These are phyloP conservation scores for Pemphredon lugubris DNA, from an alignment of 2,888 invertebrate genomes.

Conservation along the genomic window DNA sequence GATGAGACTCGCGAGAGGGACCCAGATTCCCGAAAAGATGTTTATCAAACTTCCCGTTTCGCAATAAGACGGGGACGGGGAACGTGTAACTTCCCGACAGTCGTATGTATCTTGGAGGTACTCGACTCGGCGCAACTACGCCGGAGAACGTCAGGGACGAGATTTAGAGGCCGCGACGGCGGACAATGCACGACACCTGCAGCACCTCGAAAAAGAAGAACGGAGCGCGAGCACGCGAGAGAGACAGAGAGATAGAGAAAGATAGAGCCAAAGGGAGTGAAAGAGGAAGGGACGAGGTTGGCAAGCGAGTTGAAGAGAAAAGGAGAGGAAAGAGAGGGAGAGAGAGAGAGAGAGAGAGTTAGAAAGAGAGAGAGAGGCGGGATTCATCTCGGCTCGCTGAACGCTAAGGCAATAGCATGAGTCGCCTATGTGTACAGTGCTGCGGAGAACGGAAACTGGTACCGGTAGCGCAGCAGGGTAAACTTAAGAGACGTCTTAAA, in stretches of 20 bases:
- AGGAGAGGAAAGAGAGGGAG: constrained; percentile 8
- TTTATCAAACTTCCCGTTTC: constrained; percentile 57
- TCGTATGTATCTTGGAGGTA: constrained; percentile 71
- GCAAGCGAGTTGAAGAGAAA: constrained; percentile 11
- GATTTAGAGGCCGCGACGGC: constrained; percentile 76
- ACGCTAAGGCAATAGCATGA: constrained; percentile 36
- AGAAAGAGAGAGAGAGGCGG: constrained; percentile 6
- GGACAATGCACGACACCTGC: constrained; percentile 79
- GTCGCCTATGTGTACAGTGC: constrained; percentile 45
- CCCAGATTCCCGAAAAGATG: constrained; percentile 64
- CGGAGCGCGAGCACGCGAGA: constrained; percentile 13
- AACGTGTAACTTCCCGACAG: constrained; percentile 67
- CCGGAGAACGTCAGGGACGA: constrained; percentile 71
- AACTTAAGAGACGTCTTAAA: constrained; percentile 54
- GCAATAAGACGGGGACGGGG: constrained; percentile 60
- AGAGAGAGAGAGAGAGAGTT: constrained; percentile 4
- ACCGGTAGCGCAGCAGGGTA: constrained; percentile 54
- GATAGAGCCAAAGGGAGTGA: constrained; percentile 14
- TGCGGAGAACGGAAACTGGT: constrained; percentile 58
- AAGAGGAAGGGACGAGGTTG: constrained; percentile 7
- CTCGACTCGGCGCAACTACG: constrained; percentile 68
- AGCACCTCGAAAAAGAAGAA: constrained; percentile 61
- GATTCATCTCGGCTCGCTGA: constrained; percentile 45
- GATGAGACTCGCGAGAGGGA: constrained; percentile 64
- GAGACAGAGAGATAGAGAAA: constrained; percentile 36